Base-by-base conservation (phyloP, 2,888 invertebrate species). In the Pristionchus mayeri region DNA sequence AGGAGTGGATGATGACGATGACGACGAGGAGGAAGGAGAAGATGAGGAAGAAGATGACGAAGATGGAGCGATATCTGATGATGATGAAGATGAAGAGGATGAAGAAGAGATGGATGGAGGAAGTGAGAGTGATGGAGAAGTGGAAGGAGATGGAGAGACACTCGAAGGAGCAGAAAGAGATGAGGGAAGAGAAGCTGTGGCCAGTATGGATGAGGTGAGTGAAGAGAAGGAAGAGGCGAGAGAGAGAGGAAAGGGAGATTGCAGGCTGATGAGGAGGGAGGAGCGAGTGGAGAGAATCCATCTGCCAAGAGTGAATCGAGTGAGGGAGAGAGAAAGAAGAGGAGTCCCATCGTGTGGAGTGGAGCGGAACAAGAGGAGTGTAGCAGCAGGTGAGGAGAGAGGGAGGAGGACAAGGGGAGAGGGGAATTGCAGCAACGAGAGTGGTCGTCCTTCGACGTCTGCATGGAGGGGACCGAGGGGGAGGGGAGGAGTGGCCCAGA, bases 151-250 rank as follows among this genome's bases (percentile, higher is more conserved):
- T 52, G 76, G 44, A 9, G 27, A 75, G 44, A n/a, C n/a, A n/a
- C n/a, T n/a, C n/a, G 75, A 75, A 40, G 63, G 40, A 75, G 75
- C 11, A n/a, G 76, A 18, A 48, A 13, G 16, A 54, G 79, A 54
- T 37, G 79, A 79, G 27, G 79, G 40, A 34, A 79, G 79, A 79
- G 79, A 79, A 37, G 79, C 52, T 52, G 37, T 37, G 34, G 79
- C 52, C 21, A 37, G 37, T 79, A 52, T 79, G 30, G 79, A 79
- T 54, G 79, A 79, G 52, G 79, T 54, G 37, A 52, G 54, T 52
- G 52, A 78, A 21, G 50, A 16, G 11, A 9, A 0, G n/a, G 52
- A 78, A 21, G 50, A 16, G 11, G 21, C 0, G n/a, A 27, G 48
- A 48, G 44, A 27, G 40, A 44, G n/a, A 75, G 75, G 44, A 18